Evolutionary conservation across 64 coral and sea anemone species (phyloP).

Genomic region (Orbicella faveolata): DNA sequence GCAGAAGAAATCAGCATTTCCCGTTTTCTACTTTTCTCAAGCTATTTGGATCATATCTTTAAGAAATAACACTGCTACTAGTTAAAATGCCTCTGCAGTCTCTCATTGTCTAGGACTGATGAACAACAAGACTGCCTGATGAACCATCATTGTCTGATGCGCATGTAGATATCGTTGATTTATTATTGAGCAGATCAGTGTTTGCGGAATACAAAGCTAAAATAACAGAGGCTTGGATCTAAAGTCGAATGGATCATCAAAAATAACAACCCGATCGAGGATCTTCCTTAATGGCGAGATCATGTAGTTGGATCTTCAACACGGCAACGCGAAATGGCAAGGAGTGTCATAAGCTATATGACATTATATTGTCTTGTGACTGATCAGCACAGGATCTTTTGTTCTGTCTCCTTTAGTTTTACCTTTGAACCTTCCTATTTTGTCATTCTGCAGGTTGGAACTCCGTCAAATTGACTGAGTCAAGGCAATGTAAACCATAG

Average conservation of each 20-base stretch:
- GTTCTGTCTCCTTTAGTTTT: too few species aligned
- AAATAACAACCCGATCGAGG: neutral
- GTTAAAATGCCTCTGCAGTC: neutral
- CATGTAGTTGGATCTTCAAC: neutral
- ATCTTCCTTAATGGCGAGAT: neutral
- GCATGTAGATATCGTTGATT: neutral
- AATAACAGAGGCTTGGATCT: neutral
- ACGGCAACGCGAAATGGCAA: neutral
- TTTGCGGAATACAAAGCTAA: neutral
- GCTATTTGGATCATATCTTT: too few species aligned
- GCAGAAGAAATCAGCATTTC: too few species aligned
- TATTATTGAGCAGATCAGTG: constrained; percentile 12
- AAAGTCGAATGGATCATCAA: neutral
- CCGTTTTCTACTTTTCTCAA: too few species aligned
- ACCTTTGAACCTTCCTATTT: too few species aligned
- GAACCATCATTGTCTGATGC: constrained; percentile 2
- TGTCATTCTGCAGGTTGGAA: too few species aligned
- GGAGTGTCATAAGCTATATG: too few species aligned
- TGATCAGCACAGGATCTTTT: too few species aligned
- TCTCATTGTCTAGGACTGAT: neutral
- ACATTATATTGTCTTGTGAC: too few species aligned
- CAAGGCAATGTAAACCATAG: too few species aligned
- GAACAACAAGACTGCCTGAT: neutral
- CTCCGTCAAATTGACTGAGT: too few species aligned
- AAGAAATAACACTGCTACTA: too few species aligned